Evolutionary conservation across 2,797 vertebrate genomes (phyloP).

Genomic region (Xerus rutilus): DNA sequence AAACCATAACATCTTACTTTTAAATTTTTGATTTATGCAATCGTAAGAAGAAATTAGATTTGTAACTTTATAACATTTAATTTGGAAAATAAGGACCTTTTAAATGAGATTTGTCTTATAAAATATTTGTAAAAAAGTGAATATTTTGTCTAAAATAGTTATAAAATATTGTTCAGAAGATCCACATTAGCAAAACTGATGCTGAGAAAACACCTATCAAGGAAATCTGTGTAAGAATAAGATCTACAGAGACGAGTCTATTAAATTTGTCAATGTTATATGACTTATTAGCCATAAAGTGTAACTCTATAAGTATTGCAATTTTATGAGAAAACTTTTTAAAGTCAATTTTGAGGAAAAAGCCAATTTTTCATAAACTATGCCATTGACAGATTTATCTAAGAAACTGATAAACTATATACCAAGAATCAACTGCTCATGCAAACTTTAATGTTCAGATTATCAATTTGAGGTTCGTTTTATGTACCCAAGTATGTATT

Average conservation of each 20-base stretch:
- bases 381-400: neutral
- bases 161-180: neutral
- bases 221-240: neutral
- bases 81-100: neutral
- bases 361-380: neutral
- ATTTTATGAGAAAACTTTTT: slow-evolving; percentile 21
- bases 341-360: neutral
- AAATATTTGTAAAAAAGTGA: slow-evolving; percentile 13
- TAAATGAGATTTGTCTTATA: neutral
- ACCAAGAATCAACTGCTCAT: neutral
- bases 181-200: neutral
- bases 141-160: slow-evolving; percentile 9
- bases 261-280: neutral
- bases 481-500: neutral
- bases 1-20: neutral
- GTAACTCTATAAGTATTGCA: neutral
- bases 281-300: neutral
- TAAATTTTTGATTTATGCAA: neutral
- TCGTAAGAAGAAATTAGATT: neutral
- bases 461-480: neutral
- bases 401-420: neutral
- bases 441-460: neutral
- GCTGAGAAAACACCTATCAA: neutral
- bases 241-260: neutral
- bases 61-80: slow-evolving; percentile 10